Evolutionary conservation across 2,113 vertebrate genomes (phyloP).

Genomic region (Pristiophorus japonicus): DNA sequence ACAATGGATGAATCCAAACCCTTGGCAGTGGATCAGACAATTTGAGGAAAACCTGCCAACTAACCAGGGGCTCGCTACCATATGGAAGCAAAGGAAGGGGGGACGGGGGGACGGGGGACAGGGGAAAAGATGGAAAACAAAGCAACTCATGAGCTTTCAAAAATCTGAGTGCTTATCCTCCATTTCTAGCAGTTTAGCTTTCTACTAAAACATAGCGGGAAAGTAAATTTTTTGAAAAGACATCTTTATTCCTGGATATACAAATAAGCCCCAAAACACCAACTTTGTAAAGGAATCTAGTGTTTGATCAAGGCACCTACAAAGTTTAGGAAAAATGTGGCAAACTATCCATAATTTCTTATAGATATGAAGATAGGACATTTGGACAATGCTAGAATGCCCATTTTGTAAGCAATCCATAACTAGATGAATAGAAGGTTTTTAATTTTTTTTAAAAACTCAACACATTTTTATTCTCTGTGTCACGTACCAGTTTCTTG

Average conservation of each 20-base stretch:
- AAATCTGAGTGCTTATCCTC: background rate
- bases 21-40: background rate
- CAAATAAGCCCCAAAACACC: background rate
- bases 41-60: background rate
- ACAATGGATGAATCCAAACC: background rate
- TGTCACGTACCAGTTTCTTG: background rate
- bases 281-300: background rate
- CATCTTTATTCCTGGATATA: background rate
- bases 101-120: too few species aligned
- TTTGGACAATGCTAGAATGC: background rate
- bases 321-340: background rate
- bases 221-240: too few species aligned
- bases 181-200: background rate
- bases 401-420: background rate
- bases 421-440: background rate
- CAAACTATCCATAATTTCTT: background rate
- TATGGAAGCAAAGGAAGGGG: background rate
- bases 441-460: background rate
- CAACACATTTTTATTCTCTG: background rate
- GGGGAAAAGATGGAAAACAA: background rate
- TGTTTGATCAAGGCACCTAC: background rate
- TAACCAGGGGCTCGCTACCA: slow-evolving; percentile 16
- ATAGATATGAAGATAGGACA: background rate
- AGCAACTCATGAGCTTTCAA: background rate
- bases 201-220: too few species aligned